Percentiles rank a stretch among this genome's conserved stretches.
Conservation (phyloP, 2,113 vertebrate genomes). For the Hucho hucho region DNA sequence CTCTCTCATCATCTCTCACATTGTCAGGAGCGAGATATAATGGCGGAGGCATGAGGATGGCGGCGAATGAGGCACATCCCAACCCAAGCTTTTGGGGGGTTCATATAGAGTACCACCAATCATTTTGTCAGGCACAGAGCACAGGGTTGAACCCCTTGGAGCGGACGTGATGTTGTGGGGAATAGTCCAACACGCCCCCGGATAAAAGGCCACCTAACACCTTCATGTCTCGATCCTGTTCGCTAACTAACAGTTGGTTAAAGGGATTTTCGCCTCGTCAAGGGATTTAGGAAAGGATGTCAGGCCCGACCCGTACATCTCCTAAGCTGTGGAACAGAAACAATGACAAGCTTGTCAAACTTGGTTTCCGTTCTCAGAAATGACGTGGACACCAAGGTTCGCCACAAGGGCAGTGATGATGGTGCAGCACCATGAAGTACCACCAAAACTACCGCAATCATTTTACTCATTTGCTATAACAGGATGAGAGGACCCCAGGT, state of each 20-base stretch:
- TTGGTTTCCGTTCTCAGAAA: not conserved
- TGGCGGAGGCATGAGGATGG: conserved; percentile 13
- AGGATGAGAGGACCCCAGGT: no score
- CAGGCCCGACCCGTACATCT: not conserved
- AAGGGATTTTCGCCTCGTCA: conserved; percentile 16
- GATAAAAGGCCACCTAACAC: conserved; percentile 24
- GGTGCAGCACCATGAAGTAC: not conserved
- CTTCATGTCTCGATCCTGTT: conserved; percentile 12
- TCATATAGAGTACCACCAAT: conserved; percentile 54
- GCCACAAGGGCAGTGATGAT: not conserved
- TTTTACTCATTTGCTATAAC: no score
- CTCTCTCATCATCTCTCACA: conserved; percentile 11
- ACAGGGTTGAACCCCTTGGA: conserved; percentile 23
- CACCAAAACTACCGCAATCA: no score
- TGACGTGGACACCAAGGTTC: not conserved
- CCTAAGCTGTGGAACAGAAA: not conserved
- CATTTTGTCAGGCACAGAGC: conserved; percentile 34
- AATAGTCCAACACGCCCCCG: conserved; percentile 19
- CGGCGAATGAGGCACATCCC: not conserved
- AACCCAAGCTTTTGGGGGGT: not conserved
- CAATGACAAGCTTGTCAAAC: not conserved
- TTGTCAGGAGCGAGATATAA: conserved; percentile 6
- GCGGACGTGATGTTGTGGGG: not conserved
- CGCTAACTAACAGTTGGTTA: not conserved
- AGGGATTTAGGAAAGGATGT: conserved; percentile 4